Evolutionary conservation across 2,113 vertebrate species (phyloP).

Genomic region (Monarcha castaneiventris): DNA sequence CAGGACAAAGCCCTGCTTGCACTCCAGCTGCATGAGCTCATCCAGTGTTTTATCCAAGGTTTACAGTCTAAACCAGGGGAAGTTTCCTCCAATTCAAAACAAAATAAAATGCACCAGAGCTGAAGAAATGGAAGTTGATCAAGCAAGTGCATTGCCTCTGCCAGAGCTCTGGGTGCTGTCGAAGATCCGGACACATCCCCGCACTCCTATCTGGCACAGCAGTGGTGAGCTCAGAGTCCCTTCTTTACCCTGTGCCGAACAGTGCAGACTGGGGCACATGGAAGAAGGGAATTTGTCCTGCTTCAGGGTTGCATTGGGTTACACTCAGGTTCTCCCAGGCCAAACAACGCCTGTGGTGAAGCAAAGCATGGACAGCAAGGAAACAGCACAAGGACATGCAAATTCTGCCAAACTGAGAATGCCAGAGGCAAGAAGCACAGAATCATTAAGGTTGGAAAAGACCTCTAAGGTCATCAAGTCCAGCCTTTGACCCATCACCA

Average conservation of each 20-base stretch:
- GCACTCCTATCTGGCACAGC: neutral
- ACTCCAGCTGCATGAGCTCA: neutral
- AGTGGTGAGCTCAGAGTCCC: neutral
- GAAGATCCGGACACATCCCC: neutral
- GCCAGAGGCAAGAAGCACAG: neutral
- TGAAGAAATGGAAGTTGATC: neutral
- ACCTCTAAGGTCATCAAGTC: neutral
- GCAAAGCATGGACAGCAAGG: neutral
- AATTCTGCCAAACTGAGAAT: neutral
- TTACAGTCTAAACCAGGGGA: neutral
- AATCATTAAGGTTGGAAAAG: neutral
- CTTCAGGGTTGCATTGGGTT: neutral
- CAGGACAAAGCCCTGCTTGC: neutral
- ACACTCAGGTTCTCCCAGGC: neutral
- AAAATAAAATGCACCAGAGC: neutral
- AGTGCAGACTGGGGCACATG: rapidly evolving
- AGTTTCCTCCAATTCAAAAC: neutral
- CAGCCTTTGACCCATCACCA: neutral
- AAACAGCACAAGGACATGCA: neutral
- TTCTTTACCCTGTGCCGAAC: neutral
- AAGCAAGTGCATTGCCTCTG: neutral
- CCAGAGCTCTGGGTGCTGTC: neutral
- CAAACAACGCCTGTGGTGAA: neutral
- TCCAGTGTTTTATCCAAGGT: neutral
- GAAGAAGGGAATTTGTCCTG: neutral